phyloP scores from a whole-genome alignment of 2,888 invertebrate genomes.

The Acanthopleura granulata region DNA sequence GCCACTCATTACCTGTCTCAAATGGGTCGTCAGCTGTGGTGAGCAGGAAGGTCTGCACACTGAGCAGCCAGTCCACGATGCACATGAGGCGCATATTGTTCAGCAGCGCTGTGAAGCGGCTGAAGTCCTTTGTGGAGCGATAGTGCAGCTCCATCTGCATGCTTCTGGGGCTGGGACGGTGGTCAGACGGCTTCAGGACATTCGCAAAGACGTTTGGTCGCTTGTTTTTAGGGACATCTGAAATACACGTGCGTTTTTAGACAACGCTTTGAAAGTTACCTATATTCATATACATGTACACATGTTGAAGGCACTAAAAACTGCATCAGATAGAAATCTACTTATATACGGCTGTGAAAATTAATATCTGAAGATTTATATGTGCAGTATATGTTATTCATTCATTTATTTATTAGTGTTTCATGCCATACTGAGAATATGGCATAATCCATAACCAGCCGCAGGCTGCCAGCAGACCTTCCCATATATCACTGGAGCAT shows the following conservation, averaged over 20 bases:
- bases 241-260: not conserved
- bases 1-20: conserved; percentile 35
- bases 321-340: too few species aligned
- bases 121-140: conserved; percentile 75
- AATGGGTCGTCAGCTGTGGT: conserved; percentile 69
- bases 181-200: conserved; percentile 78
- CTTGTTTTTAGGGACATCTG: conserved; percentile 77
- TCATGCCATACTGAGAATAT: too few species aligned
- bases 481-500: too few species aligned
- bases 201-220: conserved; percentile 89
- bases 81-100: conserved; percentile 96
- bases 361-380: not conserved
- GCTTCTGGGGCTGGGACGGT: conserved; percentile 33
- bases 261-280: not conserved
- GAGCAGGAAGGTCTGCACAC: conserved; percentile 82
- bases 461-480: too few species aligned
- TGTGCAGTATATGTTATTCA: too few species aligned
- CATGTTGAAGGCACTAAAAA: too few species aligned
- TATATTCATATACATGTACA: too few species aligned
- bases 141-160: conserved; percentile 73
- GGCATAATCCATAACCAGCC: too few species aligned
- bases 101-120: conserved; percentile 87
- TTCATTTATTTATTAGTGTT: too few species aligned
- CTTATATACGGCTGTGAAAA: not conserved
- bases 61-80: conserved; percentile 93